Base-by-base conservation (phyloP, 1,140 invertebrate genomes). In the Melitaea cinxia region DNA sequence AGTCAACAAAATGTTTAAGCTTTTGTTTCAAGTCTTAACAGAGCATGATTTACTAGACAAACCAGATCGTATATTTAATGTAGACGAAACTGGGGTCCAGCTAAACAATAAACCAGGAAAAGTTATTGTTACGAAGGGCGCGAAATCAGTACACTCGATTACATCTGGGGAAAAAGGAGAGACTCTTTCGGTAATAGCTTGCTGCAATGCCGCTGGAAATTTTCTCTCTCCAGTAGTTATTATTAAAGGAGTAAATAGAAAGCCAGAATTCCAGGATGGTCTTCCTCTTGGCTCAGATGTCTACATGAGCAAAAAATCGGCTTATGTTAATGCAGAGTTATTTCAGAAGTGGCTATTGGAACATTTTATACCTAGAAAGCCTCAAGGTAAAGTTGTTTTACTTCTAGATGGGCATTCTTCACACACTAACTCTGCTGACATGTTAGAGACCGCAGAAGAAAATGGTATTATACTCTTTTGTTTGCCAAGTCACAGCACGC, bases 311-410 rank as follows among this genome's bases (percentile, higher is more conserved):
- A 72, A 77, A 65, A 79, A 82, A 65, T 87, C 78, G 0, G 78
- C 78, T 1, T 83, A 83, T 45, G 68, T 87, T 9, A 82, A 68
- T 52, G 42, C 80, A 15, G 79, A 84, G 23, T 49, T 91, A 39
- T 91, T 91, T 65, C 63, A 75, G 0, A 77, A 83, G 61, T 91
- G 80, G 80, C 58, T 88, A 4, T 76, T 69, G 45, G 73, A 81
- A 58, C 73, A 81, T 28, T 91, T 89, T 68, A 24, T 89, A 26
- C 78, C 78, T 7, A 56, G 50, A 17, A 91, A 90, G 62, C 70
- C 70, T 9, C 24, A 30, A 10, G 82, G 82, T 30, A 88, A 85
- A 57, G 77, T 78, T 39, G n/a, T n/a, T n/a, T n/a, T n/a, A n/a
- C n/a, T n/a, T n/a, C n/a, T n/a, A n/a, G n/a, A n/a, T n/a, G n/a